Percentiles rank a stretch among this genome's conserved stretches.
These are phyloP conservation scores for Macrotrachela quadricornifera DNA, from an alignment of 1,140 invertebrate genomes.

Conservation along the genomic window DNA sequence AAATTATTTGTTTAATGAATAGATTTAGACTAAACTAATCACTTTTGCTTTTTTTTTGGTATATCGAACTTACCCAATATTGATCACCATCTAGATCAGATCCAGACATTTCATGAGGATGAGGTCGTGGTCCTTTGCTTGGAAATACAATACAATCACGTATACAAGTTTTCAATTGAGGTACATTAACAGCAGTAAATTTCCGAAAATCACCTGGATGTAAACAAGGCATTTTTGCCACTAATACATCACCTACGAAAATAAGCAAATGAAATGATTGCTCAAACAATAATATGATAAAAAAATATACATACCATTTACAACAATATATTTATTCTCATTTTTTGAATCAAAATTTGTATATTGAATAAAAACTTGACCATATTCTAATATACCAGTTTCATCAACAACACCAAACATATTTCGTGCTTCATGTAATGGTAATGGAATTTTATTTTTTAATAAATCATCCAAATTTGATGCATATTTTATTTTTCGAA, in stretches of 20 bases:
- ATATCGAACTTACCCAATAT: slow-evolving; percentile 11
- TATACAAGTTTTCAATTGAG: slow-evolving; percentile 18
- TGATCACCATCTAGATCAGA: slow-evolving; percentile 29
- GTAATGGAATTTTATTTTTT: slow-evolving; percentile 21
- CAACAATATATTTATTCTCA: too few species aligned
- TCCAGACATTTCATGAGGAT: slow-evolving; percentile 31
- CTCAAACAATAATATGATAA: too few species aligned
- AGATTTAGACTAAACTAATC: too few species aligned
- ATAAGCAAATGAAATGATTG: too few species aligned
- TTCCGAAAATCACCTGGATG: slow-evolving; percentile 29
- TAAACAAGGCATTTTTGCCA: slow-evolving; percentile 29
- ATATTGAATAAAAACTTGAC: slow-evolving; percentile 27
- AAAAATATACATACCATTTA: too few species aligned
- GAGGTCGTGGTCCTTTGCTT: slow-evolving; percentile 21
- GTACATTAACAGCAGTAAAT: slow-evolving; percentile 21
- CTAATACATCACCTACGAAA: not conserved
- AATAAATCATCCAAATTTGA: slow-evolving; percentile 4
- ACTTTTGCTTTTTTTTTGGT: too few species aligned
- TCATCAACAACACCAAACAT: slow-evolving; percentile 28
- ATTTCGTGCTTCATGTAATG: slow-evolving; percentile 16
- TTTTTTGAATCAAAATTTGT: slow-evolving; percentile 6
- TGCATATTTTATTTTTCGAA: too few species aligned
- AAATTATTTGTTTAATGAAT: too few species aligned
- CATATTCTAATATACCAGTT: slow-evolving; percentile 21
- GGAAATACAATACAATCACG: slow-evolving; percentile 30